Percentiles rank a stretch among this genome's conserved stretches.
phyloP scores from a whole-genome alignment of 2,113 vertebrate genomes.

The Actenoides hombroni region DNA sequence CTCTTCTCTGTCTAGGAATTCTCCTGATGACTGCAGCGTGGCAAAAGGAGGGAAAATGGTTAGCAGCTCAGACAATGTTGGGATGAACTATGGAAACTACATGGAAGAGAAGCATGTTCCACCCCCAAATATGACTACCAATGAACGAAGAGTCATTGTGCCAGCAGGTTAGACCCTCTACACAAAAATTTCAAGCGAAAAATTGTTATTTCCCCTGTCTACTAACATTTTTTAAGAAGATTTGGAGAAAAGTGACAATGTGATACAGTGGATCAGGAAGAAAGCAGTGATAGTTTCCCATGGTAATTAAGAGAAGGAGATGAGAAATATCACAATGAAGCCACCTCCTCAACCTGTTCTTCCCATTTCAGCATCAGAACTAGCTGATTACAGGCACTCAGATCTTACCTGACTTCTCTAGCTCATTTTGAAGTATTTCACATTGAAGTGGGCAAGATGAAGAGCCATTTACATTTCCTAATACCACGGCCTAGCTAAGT shows the following conservation, averaged over 20 bases:
- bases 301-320: neutral
- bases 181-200: neutral
- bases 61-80: constrained; percentile 73
- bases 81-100: constrained; percentile 84
- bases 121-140: constrained; percentile 88
- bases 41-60: constrained; percentile 85
- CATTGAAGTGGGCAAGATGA: neutral
- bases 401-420: neutral
- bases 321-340: neutral
- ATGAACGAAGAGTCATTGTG: constrained; percentile 86
- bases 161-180: constrained; percentile 82
- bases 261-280: neutral
- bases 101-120: constrained; percentile 87
- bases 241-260: neutral
- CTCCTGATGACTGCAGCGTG: constrained; percentile 83
- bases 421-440: neutral
- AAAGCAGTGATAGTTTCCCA: neutral
- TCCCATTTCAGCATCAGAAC: neutral
- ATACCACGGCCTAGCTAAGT: neutral
- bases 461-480: neutral
- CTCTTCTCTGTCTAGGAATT: constrained; percentile 74
- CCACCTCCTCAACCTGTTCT: neutral
- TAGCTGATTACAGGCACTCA: neutral
- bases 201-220: neutral
- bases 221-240: neutral